Percentiles rank a stretch among this genome's conserved stretches.
Evolutionary conservation across 2,888 invertebrate species (phyloP).

Genomic region (Trachelus stipa): DNA sequence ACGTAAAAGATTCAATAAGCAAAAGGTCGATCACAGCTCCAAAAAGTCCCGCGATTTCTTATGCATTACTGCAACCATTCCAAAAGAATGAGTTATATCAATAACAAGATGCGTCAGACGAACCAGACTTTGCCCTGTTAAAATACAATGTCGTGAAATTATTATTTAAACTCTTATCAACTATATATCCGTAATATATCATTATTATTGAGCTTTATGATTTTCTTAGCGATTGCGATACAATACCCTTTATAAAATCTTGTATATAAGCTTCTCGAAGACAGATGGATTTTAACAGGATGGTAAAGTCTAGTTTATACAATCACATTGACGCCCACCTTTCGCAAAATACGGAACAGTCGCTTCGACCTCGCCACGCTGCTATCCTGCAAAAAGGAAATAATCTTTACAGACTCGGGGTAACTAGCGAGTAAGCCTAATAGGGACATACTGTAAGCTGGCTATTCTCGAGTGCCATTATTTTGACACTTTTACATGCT

Average conservation of each 20-base stretch:
- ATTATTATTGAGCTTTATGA: background rate
- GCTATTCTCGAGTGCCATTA: no score
- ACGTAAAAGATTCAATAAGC: constrained; percentile 39
- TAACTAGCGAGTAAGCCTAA: constrained; percentile 36
- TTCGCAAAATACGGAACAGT: constrained; percentile 39
- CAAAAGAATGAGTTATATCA: constrained; percentile 38
- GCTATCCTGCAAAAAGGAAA: constrained; percentile 58
- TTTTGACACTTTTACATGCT: background rate
- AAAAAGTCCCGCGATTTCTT: constrained; percentile 43
- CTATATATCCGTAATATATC: background rate
- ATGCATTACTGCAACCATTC: constrained; percentile 50
- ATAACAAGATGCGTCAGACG: constrained; percentile 37
- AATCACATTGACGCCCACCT: constrained; percentile 53
- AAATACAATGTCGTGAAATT: constrained; percentile 19
- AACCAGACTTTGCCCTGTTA: constrained; percentile 34
- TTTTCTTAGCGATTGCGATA: background rate
- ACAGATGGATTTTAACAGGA: constrained; percentile 24
- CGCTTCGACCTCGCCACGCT: constrained; percentile 45
- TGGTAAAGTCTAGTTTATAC: constrained; percentile 31
- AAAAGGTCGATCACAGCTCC: constrained; percentile 46
- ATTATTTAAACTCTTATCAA: background rate
- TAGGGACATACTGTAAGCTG: background rate
- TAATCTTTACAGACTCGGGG: constrained; percentile 50
- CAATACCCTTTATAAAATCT: background rate
- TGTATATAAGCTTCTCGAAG: background rate